Conservation (phyloP, 2,888 invertebrate species). For the Eueremaeus valkanovi region DNA sequence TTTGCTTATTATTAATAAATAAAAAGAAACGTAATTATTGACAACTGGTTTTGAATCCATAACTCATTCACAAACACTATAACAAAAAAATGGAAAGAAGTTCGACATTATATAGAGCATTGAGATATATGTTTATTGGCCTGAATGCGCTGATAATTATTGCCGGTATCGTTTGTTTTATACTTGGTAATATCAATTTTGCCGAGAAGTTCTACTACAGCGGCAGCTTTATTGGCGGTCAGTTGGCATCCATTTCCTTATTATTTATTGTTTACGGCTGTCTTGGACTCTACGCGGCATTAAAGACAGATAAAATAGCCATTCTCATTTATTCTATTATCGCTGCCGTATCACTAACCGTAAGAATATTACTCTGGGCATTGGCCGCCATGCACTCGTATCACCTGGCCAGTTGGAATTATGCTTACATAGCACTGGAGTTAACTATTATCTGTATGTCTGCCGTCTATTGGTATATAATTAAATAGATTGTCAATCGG, state of each 20-base stretch:
- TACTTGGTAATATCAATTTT: not conserved
- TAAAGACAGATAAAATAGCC: not conserved
- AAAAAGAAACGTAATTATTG: too few relatives aligned
- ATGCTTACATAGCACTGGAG: not conserved
- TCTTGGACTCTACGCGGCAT: not conserved
- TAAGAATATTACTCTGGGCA: not conserved
- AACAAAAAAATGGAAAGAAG: not conserved
- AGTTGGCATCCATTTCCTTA: not conserved
- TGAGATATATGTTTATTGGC: not conserved
- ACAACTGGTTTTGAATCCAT: too few relatives aligned
- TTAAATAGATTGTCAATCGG: not conserved
- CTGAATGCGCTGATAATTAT: not conserved
- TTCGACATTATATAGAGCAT: not conserved
- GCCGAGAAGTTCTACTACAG: not conserved
- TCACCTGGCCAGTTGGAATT: not conserved
- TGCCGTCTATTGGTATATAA: not conserved
- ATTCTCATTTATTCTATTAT: not conserved
- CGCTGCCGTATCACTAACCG: not conserved
- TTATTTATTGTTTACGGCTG: not conserved
- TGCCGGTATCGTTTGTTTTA: not conserved
- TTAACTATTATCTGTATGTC: not conserved
- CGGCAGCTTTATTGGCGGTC: constrained; percentile 1
- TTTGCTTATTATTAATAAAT: too few relatives aligned
- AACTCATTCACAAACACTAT: too few relatives aligned
- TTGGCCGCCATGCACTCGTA: not conserved